A percentile compares a stretch with the other conserved stretches of the same genome.
phyloP scores from a whole-genome alignment of 2,797 vertebrate species.

The Anguilla obscura region DNA sequence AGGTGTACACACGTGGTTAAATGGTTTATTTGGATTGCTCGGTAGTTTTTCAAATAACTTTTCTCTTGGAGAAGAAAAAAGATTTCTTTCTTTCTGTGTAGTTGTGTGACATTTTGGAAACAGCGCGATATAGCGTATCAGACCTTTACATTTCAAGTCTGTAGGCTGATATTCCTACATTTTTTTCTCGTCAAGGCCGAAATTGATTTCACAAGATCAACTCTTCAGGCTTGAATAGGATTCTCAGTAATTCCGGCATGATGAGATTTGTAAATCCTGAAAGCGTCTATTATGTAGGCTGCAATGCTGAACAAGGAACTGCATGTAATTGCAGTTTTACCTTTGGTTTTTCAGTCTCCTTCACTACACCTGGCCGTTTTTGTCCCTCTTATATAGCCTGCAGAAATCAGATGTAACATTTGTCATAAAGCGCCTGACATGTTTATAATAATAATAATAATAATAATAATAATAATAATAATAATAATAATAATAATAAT shows the following conservation, averaged over 20 bases:
- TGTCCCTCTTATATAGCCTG: neutral
- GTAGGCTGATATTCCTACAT: too few species aligned
- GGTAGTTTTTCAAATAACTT: neutral
- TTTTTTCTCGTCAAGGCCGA: too few species aligned
- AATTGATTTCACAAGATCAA: too few species aligned
- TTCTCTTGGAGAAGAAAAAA: neutral
- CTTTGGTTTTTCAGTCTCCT: neutral
- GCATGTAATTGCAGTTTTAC: neutral
- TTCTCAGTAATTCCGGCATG: neutral
- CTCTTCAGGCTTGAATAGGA: too few species aligned
- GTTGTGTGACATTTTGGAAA: neutral
- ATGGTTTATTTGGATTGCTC: too few species aligned
- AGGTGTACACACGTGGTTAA: too few species aligned
- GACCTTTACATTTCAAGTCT: too few species aligned
- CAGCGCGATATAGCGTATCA: neutral
- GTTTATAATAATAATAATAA: neutral
- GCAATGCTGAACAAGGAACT: too few species aligned
- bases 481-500: too few species aligned
- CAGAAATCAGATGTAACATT: neutral
- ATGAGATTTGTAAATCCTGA: too few species aligned
- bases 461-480: too few species aligned
- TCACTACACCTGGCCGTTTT: neutral
- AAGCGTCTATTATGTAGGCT: too few species aligned
- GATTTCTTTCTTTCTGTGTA: neutral
- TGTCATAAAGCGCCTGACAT: neutral